These are phyloP conservation scores for Ophion costatus DNA, from an alignment of 2,888 invertebrate genomes.

Conservation along the genomic window DNA sequence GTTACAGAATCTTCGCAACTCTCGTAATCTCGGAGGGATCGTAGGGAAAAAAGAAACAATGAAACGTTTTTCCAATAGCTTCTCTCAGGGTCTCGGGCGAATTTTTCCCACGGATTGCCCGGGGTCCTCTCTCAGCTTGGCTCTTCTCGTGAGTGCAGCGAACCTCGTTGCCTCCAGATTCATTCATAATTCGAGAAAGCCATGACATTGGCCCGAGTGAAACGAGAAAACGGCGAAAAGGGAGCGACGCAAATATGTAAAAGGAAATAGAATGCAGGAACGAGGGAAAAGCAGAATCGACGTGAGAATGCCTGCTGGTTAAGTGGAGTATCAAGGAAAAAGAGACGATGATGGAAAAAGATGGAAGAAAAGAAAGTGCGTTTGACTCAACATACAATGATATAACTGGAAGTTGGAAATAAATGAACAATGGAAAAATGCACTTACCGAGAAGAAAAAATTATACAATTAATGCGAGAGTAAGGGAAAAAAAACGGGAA, in stretches of 20 bases:
- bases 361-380: constrained; percentile 22
- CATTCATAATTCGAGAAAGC: constrained; percentile 40
- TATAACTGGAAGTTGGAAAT: not conserved
- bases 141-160: constrained; percentile 8
- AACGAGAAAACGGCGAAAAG: not conserved
- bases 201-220: constrained; percentile 35
- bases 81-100: constrained; percentile 70
- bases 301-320: not conserved
- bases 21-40: constrained; percentile 61
- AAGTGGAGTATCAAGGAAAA: not conserved
- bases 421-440: not conserved
- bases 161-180: constrained; percentile 19
- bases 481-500: not conserved
- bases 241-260: constrained; percentile 1
- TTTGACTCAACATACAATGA: not conserved
- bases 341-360: constrained; percentile 13
- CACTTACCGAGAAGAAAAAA: not conserved
- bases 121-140: constrained; percentile 39
- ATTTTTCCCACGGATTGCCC: constrained; percentile 54
- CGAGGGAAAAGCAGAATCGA: constrained; percentile 32
- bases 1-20: constrained; percentile 68
- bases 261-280: constrained; percentile 3
- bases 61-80: constrained; percentile 73
- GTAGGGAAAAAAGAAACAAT: constrained; percentile 70
- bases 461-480: not conserved